Base-by-base conservation (phyloP, 2,113 vertebrate species). In the Ramphastos sulfuratus region DNA sequence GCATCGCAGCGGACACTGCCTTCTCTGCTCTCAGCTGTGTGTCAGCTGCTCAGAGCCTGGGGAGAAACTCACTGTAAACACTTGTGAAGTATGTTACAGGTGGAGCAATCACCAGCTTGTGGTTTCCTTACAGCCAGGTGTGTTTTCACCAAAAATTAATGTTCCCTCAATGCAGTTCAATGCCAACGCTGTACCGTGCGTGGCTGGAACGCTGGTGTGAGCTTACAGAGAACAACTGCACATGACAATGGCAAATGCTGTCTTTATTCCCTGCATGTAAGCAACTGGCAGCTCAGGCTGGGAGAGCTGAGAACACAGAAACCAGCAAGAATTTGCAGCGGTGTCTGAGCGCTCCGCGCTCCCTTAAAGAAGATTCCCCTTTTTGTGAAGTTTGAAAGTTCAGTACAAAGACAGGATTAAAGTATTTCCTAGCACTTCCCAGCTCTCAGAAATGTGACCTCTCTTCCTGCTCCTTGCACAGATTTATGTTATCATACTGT, bases 261-360 rank as follows among this genome's bases (percentile, higher is more conserved):
- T 69, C 50, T 75, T 72, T 78, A 90, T 82, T 82, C 76, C 54
- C 44, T 81, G 67, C 70, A 20, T 46, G 58, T 65, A 56, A 25
- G 7, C 61, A 84, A 48, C 9, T 88, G 65, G 31, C 48, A 86
- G 52, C 48, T 80, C 35, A 61, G 81, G 35, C 19, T 31, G 56
- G 31, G 90, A 66, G 70, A 91, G 92, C 5, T 85, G 71, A 60
- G 81, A 77, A 91, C 91, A 93, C 24, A 73, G 65, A 92, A 89
- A 82, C 31, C 46, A 88, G 56, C 24, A 66, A 89, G 48, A 77
- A 77, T 52, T 65, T 85, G 30, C 54, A 65, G 25, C 84, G 37
- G 78, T 86, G 54, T 78, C 78, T 42, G 60, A 85, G 70, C 42
- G 79, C 42, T 24, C 39, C 70, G 64, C 19, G 33, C n/a, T 73